Conservation (phyloP, 2,888 invertebrate species). For the Aphodius sticticus region DNA sequence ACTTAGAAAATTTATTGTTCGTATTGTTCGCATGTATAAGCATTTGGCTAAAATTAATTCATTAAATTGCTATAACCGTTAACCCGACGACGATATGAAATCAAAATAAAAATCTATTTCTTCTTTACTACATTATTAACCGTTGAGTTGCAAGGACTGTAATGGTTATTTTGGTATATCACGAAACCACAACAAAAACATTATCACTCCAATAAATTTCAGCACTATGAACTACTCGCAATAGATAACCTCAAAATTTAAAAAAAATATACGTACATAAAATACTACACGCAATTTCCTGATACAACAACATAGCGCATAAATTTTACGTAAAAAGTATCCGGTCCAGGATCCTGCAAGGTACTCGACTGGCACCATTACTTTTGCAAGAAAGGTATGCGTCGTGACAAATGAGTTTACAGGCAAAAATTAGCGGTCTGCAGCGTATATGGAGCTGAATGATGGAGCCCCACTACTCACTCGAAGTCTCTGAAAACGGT, state of each 20-base stretch:
- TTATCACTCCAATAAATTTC: neutral
- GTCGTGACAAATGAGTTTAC: neutral
- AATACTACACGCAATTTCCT: neutral
- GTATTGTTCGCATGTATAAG: no score
- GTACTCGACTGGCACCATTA: neutral
- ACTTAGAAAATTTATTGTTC: no score
- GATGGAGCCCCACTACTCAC: conserved; percentile 22
- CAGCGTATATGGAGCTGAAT: conserved; percentile 31
- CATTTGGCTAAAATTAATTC: no score
- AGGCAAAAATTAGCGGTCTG: neutral
- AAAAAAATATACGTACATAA: neutral
- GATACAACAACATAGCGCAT: neutral
- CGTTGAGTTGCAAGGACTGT: no score
- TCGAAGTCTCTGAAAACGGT: conserved; percentile 21
- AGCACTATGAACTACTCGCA: neutral
- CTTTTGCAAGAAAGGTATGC: neutral
- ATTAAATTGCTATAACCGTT: no score
- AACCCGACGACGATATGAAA: no score
- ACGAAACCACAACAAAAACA: neutral
- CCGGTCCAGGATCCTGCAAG: neutral
- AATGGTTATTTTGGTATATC: neutral
- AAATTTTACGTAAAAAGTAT: neutral
- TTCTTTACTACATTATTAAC: no score
- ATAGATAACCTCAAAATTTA: neutral
- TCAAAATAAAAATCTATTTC: no score